Conservation (phyloP, 1,140 invertebrate genomes). For the Adoxophyes honmai region DNA sequence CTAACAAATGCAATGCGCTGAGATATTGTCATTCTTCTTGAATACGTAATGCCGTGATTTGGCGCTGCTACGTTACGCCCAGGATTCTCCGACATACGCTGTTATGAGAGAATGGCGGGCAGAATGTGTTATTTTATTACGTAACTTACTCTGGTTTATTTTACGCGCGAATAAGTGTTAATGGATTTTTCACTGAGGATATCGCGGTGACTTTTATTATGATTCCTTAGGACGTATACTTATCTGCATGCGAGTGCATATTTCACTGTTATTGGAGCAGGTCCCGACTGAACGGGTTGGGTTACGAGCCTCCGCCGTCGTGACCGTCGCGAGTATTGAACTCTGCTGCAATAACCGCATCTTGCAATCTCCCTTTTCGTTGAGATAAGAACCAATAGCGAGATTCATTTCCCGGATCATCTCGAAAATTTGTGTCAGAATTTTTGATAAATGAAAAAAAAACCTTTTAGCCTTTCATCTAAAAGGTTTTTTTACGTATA, state of each 20-base stretch:
- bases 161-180: slow-evolving; percentile 56
- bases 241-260: slow-evolving; percentile 21
- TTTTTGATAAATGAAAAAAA: too few species aligned
- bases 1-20: slow-evolving; percentile 10
- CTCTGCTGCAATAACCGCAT: not conserved
- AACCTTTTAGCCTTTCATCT: too few species aligned
- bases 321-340: slow-evolving; percentile 50
- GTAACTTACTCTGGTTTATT: slow-evolving; percentile 51
- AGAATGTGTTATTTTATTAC: slow-evolving; percentile 55
- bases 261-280: slow-evolving; percentile 55
- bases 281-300: slow-evolving; percentile 44
- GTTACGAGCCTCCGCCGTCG: slow-evolving; percentile 46
- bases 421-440: too few species aligned
- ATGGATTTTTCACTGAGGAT: slow-evolving; percentile 58
- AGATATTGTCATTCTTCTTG: slow-evolving; percentile 24
- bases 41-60: slow-evolving; percentile 49
- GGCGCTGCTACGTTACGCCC: slow-evolving; percentile 33
- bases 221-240: slow-evolving; percentile 27
- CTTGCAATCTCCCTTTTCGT: not conserved
- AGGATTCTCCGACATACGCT: slow-evolving; percentile 46
- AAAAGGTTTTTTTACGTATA: too few species aligned
- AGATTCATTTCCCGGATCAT: too few species aligned
- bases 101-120: slow-evolving; percentile 29
- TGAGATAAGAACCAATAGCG: not conserved
- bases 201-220: slow-evolving; percentile 56